phyloP scores from a whole-genome alignment of 2,888 invertebrate species.

The Melanchra persicariae region DNA sequence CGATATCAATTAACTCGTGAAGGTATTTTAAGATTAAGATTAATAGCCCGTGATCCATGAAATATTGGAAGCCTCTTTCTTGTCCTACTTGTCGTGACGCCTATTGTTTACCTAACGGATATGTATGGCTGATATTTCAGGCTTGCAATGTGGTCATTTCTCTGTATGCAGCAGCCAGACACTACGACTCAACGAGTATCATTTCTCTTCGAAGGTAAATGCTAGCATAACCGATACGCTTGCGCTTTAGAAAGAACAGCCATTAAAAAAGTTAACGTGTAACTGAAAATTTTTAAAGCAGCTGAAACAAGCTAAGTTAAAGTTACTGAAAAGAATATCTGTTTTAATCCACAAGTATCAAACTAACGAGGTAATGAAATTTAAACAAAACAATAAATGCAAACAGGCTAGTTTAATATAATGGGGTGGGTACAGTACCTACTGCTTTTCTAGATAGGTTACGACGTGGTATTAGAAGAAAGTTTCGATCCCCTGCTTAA shows the following conservation, averaged over 20 bases:
- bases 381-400: background rate
- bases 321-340: background rate
- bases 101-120: conserved; percentile 49
- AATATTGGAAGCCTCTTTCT: conserved; percentile 64
- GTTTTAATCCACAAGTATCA: no score
- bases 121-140: conserved; percentile 22
- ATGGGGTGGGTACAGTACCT: no score
- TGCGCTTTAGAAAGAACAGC: conserved; percentile 10
- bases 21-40: conserved; percentile 70
- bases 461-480: no score
- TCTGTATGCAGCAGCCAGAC: background rate
- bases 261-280: background rate
- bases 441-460: no score
- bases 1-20: conserved; percentile 72
- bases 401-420: no score
- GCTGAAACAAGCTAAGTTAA: background rate
- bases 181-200: background rate
- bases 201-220: conserved; percentile 26
- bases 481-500: no score
- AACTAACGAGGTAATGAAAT: background rate
- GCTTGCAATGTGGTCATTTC: conserved; percentile 3
- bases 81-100: conserved; percentile 62
- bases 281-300: background rate
- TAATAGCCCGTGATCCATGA: conserved; percentile 67
- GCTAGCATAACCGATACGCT: background rate